These are phyloP conservation scores for Ecliptopera silaceata DNA, from an alignment of 2,888 invertebrate genomes.

Conservation along the genomic window DNA sequence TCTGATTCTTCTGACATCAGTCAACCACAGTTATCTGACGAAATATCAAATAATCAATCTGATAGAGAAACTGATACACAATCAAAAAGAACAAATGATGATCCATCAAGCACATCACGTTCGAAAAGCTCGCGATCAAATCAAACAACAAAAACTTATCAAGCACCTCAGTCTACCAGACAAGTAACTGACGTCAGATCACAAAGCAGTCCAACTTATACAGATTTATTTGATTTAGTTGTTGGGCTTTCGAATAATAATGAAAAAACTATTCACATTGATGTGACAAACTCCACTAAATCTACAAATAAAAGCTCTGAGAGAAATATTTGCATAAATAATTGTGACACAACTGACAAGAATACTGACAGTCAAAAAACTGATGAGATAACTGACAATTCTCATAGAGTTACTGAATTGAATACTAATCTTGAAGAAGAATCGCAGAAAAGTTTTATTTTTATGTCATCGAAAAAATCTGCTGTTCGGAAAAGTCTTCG, in stretches of 20 bases:
- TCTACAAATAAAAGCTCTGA: no score
- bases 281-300: not conserved
- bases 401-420: not conserved
- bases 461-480: not conserved
- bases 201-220: conserved; percentile 1
- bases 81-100: not conserved
- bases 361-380: not conserved
- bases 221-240: conserved; percentile 1
- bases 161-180: no score
- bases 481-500: not conserved
- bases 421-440: not conserved
- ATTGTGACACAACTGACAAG: not conserved
- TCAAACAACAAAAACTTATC: no score
- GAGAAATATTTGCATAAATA: no score
- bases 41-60: not conserved
- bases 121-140: not conserved
- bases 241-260: not conserved
- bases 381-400: not conserved
- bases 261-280: not conserved
- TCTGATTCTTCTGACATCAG: not conserved
- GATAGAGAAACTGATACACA: not conserved
- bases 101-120: not conserved
- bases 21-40: not conserved
- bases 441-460: not conserved
- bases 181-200: no score